Base-by-base conservation (phyloP, 2,888 invertebrate genomes). In the Heterodera filipjevi region DNA sequence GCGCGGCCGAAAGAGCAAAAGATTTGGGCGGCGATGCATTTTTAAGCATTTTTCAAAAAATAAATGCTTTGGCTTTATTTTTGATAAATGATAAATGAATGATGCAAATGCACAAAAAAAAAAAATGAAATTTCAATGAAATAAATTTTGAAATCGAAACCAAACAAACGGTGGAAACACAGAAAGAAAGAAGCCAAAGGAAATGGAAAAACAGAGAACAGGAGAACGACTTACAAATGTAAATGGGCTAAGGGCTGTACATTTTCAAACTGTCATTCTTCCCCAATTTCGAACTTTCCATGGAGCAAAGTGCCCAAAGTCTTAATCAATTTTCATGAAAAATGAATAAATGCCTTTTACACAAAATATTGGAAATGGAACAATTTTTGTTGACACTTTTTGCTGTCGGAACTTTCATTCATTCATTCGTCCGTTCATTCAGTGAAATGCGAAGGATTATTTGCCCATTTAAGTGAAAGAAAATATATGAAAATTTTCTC, bases 241-340 rank as follows among this genome's bases (percentile, higher is more conserved):
- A 68, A 68, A 68, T 68, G 22, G 68, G 68, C 33, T 32, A 35
- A 27, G 68, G 68, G 10, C 68, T 35, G 68, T 33, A 68, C 33
- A 32, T 22, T 14, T 68, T 14, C 14, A 32, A 33, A n/a, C 66
- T 66, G 66, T 8, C 19, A 66, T 2, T 66, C 6, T 30, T 19
- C 10, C 5, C 30, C 27, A 27, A 27, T 32, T 53, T 6, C 16
- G 22, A 53, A 53, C 5, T 53, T 53, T 12, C 44, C 44, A n/a
- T n/a, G n/a, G n/a, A n/a, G n/a, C n/a, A n/a, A n/a, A n/a, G n/a
- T n/a, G n/a, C n/a, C n/a, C n/a, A n/a, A n/a, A n/a, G n/a, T n/a
- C n/a, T n/a, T n/a, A n/a, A n/a, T n/a, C n/a, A n/a, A n/a, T n/a
- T n/a, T n/a, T n/a, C n/a, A n/a, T n/a, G n/a, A n/a, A n/a, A n/a